Evolutionary conservation across 2,888 invertebrate genomes (phyloP).

Genomic region (Boloria selene): DNA sequence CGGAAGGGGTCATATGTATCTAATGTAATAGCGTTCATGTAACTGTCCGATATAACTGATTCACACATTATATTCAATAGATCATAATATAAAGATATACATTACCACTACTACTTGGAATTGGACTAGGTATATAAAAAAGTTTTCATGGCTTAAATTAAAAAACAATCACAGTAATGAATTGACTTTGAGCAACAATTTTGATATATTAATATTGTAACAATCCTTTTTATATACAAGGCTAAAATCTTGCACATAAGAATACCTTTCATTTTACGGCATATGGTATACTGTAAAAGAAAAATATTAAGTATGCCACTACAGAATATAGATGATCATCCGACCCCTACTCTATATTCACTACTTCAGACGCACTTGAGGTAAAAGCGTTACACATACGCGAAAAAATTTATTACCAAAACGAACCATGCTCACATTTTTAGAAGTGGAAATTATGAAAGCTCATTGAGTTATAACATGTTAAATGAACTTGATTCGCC

Average conservation of each 20-base stretch:
- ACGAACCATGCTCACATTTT: slow-evolving; percentile 8
- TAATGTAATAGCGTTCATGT: slow-evolving; percentile 13
- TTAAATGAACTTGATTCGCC: too few species aligned
- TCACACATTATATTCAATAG: neutral
- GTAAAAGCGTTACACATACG: slow-evolving; percentile 22
- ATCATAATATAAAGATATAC: too few species aligned
- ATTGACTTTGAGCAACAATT: too few species aligned
- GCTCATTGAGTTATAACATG: neutral
- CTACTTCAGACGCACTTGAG: slow-evolving; percentile 28
- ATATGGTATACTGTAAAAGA: neutral
- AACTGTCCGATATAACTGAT: neutral
- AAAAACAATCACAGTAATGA: too few species aligned
- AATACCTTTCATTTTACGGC: neutral
- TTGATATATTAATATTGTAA: too few species aligned
- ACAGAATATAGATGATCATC: slow-evolving; percentile 7
- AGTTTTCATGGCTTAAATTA: too few species aligned
- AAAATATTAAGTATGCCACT: neutral
- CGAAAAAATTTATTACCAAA: slow-evolving; percentile 23
- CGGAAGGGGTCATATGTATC: slow-evolving; percentile 19
- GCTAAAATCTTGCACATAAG: too few species aligned
- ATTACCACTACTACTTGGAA: too few species aligned
- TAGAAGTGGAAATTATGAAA: neutral
- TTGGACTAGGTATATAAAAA: too few species aligned
- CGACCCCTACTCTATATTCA: slow-evolving; percentile 15
- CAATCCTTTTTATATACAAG: too few species aligned